phyloP scores from a whole-genome alignment of 23 tunicate species.

The Phallusia fumigata region DNA sequence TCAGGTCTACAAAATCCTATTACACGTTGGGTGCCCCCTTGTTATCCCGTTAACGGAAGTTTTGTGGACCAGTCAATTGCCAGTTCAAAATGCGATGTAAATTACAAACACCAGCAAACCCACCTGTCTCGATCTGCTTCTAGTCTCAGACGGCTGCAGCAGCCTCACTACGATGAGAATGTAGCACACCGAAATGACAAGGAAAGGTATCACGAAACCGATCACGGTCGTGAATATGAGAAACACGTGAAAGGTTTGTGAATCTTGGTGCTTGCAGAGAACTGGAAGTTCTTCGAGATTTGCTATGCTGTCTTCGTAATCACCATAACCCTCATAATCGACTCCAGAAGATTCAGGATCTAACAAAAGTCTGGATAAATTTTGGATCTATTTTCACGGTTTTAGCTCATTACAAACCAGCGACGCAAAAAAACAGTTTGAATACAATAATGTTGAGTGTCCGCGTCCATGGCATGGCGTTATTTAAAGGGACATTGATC shows the following conservation, averaged over 20 bases:
- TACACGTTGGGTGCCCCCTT: too few species aligned
- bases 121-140: slow-evolving; percentile 75
- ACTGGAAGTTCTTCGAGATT: neutral
- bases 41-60: too few species aligned
- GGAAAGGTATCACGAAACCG: slow-evolving; percentile 86
- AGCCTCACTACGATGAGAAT: slow-evolving; percentile 74
- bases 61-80: too few species aligned
- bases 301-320: neutral
- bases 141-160: slow-evolving; percentile 68
- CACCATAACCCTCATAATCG: neutral
- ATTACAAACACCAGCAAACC: neutral
- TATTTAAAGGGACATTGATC: too few species aligned
- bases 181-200: slow-evolving; percentile 73
- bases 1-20: too few species aligned
- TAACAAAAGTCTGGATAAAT: too few species aligned
- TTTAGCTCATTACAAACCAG: too few species aligned
- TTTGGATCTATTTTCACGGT: too few species aligned
- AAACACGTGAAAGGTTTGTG: slow-evolving; percentile 59
- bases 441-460: too few species aligned
- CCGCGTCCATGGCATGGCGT: too few species aligned
- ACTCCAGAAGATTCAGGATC: neutral
- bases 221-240: slow-evolving; percentile 62
- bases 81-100: neutral
- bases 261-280: slow-evolving; percentile 68
- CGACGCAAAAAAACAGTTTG: too few species aligned